phyloP scores from a whole-genome alignment of 2,888 invertebrate species.

The Eledona agricola region DNA sequence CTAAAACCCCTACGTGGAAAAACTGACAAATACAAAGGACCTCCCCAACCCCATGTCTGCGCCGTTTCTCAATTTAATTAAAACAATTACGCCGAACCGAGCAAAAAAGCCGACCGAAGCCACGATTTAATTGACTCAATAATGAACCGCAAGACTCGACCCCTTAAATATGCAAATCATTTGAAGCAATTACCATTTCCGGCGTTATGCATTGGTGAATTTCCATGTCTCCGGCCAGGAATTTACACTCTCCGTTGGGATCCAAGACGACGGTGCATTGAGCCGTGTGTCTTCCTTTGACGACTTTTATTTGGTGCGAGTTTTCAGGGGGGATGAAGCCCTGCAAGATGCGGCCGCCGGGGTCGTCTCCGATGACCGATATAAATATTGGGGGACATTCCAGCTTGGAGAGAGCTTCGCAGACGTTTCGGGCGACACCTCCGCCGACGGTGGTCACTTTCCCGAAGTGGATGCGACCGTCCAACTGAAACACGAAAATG shows the following conservation, averaged over 20 bases:
- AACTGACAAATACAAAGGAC: too few species aligned
- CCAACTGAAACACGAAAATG: constrained; percentile 66
- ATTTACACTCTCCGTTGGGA: constrained; percentile 76
- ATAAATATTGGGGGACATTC: constrained; percentile 72
- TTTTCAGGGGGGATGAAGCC: constrained; percentile 53
- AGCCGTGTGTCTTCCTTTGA: constrained; percentile 67
- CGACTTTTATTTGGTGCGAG: constrained; percentile 52
- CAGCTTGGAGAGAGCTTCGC: constrained; percentile 83
- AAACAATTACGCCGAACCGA: too few species aligned
- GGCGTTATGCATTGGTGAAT: constrained; percentile 76
- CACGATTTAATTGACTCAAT: neutral
- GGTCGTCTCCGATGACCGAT: constrained; percentile 81
- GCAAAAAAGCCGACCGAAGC: too few species aligned
- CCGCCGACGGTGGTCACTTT: constrained; percentile 67
- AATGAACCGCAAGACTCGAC: too few species aligned
- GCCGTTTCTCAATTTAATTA: too few species aligned
- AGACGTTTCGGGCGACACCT: constrained; percentile 93
- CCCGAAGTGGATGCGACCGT: constrained; percentile 81
- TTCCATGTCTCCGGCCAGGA: constrained; percentile 86
- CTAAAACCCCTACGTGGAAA: too few species aligned
- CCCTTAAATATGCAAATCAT: too few species aligned
- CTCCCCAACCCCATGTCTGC: too few species aligned
- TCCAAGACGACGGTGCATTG: constrained; percentile 82
- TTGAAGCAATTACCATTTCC: constrained; percentile 66
- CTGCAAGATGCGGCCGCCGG: constrained; percentile 61